Conservation (phyloP, 2,113 vertebrate species). For the Megaleporinus macrocephalus region DNA sequence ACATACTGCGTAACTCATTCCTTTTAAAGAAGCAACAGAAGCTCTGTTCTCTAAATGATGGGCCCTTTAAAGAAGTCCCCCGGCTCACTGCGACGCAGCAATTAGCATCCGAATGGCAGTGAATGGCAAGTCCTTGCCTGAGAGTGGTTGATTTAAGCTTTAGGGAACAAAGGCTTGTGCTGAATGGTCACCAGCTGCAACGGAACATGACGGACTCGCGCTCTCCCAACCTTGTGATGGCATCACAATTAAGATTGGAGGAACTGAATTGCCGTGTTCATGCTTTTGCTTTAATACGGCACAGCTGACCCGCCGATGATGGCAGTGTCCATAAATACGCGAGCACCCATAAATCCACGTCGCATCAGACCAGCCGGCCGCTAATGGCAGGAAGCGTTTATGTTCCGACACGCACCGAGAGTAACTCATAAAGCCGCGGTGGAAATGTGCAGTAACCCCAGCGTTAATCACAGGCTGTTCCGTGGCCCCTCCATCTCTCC, state of each 20-base stretch:
- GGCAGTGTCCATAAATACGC: not conserved
- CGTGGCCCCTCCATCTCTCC: not conserved
- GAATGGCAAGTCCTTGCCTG: not conserved
- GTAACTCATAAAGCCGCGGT: slow-evolving; percentile 41
- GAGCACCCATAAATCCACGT: slow-evolving; percentile 13
- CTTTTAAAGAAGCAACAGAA: too few relatives aligned
- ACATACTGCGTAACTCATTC: too few relatives aligned
- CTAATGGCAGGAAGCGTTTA: slow-evolving; percentile 26
- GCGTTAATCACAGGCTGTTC: slow-evolving; percentile 11
- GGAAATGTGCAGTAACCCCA: slow-evolving; percentile 34
- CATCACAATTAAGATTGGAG: not conserved
- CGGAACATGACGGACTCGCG: slow-evolving; percentile 7
- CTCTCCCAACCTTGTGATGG: not conserved
- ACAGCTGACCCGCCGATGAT: not conserved
- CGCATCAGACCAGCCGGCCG: not conserved
- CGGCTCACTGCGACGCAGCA: not conserved
- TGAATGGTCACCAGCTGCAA: slow-evolving; percentile 14
- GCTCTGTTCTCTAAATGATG: too few relatives aligned
- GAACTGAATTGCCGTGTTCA: not conserved
- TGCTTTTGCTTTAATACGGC: not conserved
- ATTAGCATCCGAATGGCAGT: not conserved
- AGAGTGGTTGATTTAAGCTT: not conserved
- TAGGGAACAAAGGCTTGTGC: slow-evolving; percentile 11
- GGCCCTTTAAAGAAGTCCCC: not conserved
- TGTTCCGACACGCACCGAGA: slow-evolving; percentile 18